Evolutionary conservation across 2,113 vertebrate genomes (phyloP).

Genomic region (Sporophila hypoxantha): DNA sequence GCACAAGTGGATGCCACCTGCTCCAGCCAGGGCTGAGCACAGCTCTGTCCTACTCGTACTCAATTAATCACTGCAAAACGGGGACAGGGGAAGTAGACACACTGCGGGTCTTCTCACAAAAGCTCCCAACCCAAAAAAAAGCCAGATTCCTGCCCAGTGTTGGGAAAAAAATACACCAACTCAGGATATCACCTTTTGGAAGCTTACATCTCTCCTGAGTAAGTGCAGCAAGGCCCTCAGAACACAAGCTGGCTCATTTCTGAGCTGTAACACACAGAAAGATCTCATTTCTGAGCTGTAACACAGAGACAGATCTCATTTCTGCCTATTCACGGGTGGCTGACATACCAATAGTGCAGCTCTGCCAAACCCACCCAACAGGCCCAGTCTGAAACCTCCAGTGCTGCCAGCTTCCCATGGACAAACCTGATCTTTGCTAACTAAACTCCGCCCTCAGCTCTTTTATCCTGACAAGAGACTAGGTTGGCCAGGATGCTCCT

Average conservation of each 20-base stretch:
- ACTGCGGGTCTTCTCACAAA: background rate
- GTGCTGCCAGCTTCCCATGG: background rate
- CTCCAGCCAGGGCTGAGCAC: background rate
- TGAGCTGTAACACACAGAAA: background rate
- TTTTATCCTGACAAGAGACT: background rate
- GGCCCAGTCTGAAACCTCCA: background rate
- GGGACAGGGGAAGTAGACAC: background rate
- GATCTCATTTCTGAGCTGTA: background rate
- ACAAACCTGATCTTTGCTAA: background rate
- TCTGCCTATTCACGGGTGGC: background rate
- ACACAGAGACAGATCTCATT: background rate
- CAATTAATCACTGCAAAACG: background rate
- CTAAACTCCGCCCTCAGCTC: background rate
- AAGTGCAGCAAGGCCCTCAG: background rate
- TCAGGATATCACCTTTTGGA: background rate
- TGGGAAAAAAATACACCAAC: background rate
- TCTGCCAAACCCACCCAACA: constrained; percentile 5
- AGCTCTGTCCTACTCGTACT: background rate
- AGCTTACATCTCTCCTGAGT: background rate
- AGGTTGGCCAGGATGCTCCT: background rate
- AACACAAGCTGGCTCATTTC: background rate
- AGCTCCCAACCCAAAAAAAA: background rate
- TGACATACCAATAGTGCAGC: background rate
- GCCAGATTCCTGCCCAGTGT: background rate
- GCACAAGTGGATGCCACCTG: background rate